Percentiles rank a stretch among this genome's conserved stretches.
Conservation (phyloP, 1,140 invertebrate species). For the Bilobella aurantiaca region DNA sequence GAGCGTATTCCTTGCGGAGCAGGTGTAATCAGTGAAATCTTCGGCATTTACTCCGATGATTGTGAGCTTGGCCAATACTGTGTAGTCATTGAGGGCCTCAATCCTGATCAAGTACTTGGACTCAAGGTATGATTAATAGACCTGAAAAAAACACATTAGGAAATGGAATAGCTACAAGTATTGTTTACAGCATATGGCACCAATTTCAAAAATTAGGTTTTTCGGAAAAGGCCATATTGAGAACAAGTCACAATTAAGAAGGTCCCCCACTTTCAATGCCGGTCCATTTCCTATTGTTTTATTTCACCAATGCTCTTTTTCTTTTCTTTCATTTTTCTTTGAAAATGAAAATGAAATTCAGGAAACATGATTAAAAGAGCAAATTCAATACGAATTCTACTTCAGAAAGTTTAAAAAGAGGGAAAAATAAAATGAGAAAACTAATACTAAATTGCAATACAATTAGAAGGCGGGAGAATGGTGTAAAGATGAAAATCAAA, state of each 20-base stretch:
- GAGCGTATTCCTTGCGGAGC: conserved; percentile 44
- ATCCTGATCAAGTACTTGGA: conserved; percentile 34
- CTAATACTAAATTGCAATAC: not conserved
- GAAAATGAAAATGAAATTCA: too few species aligned
- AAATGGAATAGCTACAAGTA: too few species aligned
- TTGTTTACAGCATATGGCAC: too few species aligned
- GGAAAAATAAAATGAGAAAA: not conserved
- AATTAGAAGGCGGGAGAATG: not conserved
- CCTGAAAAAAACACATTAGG: too few species aligned
- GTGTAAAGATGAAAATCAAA: not conserved
- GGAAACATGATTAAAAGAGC: too few species aligned
- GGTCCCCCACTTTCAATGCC: too few species aligned
- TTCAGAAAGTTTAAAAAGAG: not conserved
- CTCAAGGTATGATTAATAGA: not conserved
- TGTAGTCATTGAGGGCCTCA: conserved; percentile 36
- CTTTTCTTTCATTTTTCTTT: too few species aligned
- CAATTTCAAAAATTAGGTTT: too few species aligned
- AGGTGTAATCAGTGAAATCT: conserved; percentile 46
- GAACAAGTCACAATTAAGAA: not conserved
- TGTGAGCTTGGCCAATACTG: conserved; percentile 41
- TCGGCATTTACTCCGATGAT: conserved; percentile 41
- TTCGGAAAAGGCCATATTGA: not conserved
- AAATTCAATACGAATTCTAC: too few species aligned
- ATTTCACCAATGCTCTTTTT: too few species aligned
- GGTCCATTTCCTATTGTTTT: too few species aligned